These are phyloP conservation scores for Pelusios castaneus DNA, from an alignment of 2,113 vertebrate genomes.

Conservation along the genomic window DNA sequence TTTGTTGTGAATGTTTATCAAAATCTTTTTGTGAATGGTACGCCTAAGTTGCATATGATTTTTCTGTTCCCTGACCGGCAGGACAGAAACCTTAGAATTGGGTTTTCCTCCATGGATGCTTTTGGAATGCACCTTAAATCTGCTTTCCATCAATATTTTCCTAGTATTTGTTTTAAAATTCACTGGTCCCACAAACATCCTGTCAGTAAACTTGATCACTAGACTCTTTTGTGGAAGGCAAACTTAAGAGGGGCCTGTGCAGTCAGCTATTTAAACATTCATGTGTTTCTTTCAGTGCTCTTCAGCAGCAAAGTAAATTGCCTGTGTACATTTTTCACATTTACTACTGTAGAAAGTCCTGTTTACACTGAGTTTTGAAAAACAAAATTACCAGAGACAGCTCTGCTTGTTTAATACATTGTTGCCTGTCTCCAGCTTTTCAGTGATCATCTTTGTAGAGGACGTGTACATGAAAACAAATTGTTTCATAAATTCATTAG, in stretches of 20 bases:
- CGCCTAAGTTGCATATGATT: fast-evolving
- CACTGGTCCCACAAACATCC: not conserved
- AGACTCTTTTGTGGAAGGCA: not conserved
- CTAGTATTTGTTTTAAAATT: not conserved
- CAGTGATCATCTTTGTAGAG: fast-evolving
- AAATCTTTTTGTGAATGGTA: not conserved
- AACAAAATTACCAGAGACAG: not conserved
- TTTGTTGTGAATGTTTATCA: not conserved
- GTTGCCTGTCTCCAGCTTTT: not conserved
- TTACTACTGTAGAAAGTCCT: not conserved
- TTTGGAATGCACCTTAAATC: not conserved
- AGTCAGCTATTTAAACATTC: not conserved
- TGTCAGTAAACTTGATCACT: not conserved
- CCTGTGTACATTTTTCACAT: not conserved
- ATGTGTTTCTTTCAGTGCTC: not conserved
- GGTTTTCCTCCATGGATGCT: not conserved
- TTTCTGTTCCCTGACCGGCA: not conserved
- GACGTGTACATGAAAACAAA: not conserved
- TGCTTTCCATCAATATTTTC: not conserved
- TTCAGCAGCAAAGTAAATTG: not conserved
- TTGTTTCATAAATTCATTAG: fast-evolving
- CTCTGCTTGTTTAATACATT: not conserved
- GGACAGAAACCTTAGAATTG: not conserved
- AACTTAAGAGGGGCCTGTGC: not conserved
- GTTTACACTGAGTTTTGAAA: not conserved